A percentile compares a stretch with the other conserved stretches of the same genome.
These are phyloP conservation scores for Amaurobius ferox DNA, from an alignment of 2,888 invertebrate genomes.

Conservation along the genomic window DNA sequence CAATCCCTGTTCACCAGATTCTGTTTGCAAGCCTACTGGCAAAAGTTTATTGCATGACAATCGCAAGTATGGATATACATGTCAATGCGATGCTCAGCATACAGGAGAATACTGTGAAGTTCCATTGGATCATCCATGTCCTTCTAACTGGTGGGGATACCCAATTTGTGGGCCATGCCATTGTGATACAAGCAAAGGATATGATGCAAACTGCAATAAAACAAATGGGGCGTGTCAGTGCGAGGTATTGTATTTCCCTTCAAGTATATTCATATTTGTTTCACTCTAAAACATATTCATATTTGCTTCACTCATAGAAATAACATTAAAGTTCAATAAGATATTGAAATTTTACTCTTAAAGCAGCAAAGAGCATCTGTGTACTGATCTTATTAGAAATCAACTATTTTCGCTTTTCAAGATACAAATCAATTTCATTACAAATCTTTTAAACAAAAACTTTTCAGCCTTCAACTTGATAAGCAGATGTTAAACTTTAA, in stretches of 20 bases:
- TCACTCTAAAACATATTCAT: too few relatives aligned
- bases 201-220: slow-evolving; percentile 93
- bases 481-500: too few relatives aligned
- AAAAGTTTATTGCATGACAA: slow-evolving; percentile 29
- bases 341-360: too few relatives aligned
- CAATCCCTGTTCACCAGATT: slow-evolving; percentile 88
- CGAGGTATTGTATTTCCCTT: slow-evolving; percentile 81
- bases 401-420: too few relatives aligned
- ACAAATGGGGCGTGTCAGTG: slow-evolving; percentile 92
- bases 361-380: too few relatives aligned
- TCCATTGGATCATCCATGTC: slow-evolving; percentile 82
- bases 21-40: slow-evolving; percentile 83
- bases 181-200: slow-evolving; percentile 89
- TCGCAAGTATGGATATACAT: slow-evolving; percentile 83
- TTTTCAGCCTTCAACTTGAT: too few relatives aligned
- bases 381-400: too few relatives aligned
- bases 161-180: slow-evolving; percentile 95
- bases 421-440: too few relatives aligned
- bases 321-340: too few relatives aligned
- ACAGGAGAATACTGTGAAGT: slow-evolving; percentile 81
- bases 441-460: too few relatives aligned
- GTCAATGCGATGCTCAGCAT: slow-evolving; percentile 86
- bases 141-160: slow-evolving; percentile 96
- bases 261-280: too few relatives aligned
- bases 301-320: too few relatives aligned